These are phyloP conservation scores for Hermaeophaga mercurialis DNA, from an alignment of 2,888 invertebrate genomes.

Conservation along the genomic window DNA sequence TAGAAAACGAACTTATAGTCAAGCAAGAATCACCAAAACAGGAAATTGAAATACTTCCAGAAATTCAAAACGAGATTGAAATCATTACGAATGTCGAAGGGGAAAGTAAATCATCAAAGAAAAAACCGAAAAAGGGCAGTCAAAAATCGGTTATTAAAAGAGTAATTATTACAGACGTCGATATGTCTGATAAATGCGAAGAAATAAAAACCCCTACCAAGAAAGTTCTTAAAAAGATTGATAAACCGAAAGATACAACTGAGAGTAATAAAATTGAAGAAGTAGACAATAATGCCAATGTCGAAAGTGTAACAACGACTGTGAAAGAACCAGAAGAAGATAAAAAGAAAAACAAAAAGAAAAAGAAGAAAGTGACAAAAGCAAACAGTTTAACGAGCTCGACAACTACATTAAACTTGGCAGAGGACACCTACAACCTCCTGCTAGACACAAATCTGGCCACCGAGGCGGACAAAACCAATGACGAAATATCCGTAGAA, in stretches of 20 bases:
- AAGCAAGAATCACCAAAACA: conserved; percentile 32
- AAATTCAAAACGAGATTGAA: conserved; percentile 11
- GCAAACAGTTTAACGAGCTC: conserved; percentile 38
- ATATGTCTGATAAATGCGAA: conserved; percentile 37
- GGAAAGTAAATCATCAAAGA: conserved; percentile 33
- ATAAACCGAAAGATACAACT: conserved; percentile 26
- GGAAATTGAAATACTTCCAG: conserved; percentile 4
- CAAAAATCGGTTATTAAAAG: conserved; percentile 45
- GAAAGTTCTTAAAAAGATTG: conserved; percentile 32
- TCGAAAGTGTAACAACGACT: conserved; percentile 11
- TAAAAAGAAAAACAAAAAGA: conserved; percentile 38
- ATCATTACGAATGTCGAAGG: background rate
- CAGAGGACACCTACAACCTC: conserved; percentile 50
- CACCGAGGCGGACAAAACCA: conserved; percentile 50
- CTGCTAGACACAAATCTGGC: conserved; percentile 44
- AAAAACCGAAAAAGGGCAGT: conserved; percentile 43
- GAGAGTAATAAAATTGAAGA: conserved; percentile 17
- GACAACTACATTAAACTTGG: conserved; percentile 38
- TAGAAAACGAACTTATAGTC: conserved; percentile 43
- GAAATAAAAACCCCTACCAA: conserved; percentile 33
- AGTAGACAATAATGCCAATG: background rate
- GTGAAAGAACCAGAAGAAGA: conserved; percentile 23
- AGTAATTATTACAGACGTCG: conserved; percentile 52
- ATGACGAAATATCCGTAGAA: conserved; percentile 55
- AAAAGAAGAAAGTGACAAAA: conserved; percentile 38